phyloP scores from a whole-genome alignment of 92 coral and sea anemone species.

The Phenganax subtilis region DNA sequence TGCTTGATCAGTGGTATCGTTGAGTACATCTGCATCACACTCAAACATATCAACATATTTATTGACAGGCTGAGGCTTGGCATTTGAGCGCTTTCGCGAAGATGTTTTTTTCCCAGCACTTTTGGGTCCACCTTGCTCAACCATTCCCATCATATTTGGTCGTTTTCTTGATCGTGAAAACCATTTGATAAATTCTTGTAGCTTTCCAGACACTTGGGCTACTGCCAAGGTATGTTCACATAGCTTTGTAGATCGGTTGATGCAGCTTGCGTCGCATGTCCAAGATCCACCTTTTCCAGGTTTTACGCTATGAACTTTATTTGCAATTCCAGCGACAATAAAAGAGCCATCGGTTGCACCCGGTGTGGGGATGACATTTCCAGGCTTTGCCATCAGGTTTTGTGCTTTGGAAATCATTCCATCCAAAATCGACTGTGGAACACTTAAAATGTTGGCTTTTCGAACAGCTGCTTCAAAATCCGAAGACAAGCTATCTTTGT shows the following conservation, averaged over 20 bases:
- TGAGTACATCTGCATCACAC: not conserved
- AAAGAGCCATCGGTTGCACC: conserved; percentile 50
- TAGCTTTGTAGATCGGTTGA: conserved; percentile 37
- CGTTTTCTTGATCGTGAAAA: conserved; percentile 32
- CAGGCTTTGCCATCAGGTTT: conserved; percentile 21
- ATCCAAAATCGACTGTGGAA: conserved; percentile 41
- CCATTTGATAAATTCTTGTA: conserved; percentile 36
- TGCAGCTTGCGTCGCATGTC: conserved; percentile 38
- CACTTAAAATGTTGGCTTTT: not conserved
- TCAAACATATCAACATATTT: conserved; percentile 36
- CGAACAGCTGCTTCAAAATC: not conserved
- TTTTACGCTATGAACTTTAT: conserved; percentile 44
- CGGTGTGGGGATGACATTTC: conserved; percentile 39
- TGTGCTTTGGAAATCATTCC: conserved; percentile 43
- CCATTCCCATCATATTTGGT: conserved; percentile 35
- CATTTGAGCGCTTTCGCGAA: conserved; percentile 30
- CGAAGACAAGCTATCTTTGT: not conserved
- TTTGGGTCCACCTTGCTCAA: conserved; percentile 39
- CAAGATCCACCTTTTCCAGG: conserved; percentile 52
- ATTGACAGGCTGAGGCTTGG: conserved; percentile 24
- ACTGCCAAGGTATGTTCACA: conserved; percentile 53
- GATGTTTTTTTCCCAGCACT: conserved; percentile 41
- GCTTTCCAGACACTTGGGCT: conserved; percentile 34
- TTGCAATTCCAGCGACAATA: conserved; percentile 44
- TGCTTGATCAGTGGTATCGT: not conserved